Evolutionary conservation across 1,140 invertebrate species (phyloP), one percentile per base, ranked within the genome.

Genomic region (Cryptotermes secundus): DNA sequence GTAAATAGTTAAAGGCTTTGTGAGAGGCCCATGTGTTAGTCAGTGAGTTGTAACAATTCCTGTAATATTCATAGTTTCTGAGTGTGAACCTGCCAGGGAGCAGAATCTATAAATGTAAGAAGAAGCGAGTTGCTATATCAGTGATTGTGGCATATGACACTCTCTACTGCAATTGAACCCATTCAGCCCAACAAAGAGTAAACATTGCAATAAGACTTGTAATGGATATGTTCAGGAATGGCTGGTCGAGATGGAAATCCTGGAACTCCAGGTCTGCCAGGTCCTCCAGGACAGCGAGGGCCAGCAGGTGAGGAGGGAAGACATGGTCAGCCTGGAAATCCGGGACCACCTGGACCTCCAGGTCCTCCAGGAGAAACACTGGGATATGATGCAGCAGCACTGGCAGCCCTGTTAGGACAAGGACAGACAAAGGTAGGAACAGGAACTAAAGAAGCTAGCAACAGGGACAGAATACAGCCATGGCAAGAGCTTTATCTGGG

Each of bases 331-430:
- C 91, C 93, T 59, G 96, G 96, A 86, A 91, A 93, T 79, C 90
- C 93, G 35, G 96, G 96, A 85, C 93, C 92, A 7, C 92, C 94
- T 9, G 95, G 95, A 45, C 93, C 93, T 0, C 93, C 93, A 45
- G 95, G 96, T 72, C 90, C 90, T 42, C 88, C 91, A 34, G 92
- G 95, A 34, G 94, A 95, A 87, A 92, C 92, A 3, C 88, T 95
- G 6, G 93, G 93, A 22, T 96, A 95, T 87, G 95, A 96, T 88
- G 94, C 93, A 72, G 94, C 94, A 86, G 92, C 94, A 86, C 89
- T 96, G 53, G 94, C 95, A 80, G 95, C 95, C 81, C 88, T 96
- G 85, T 89, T 96, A 59, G 92, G 93, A 87, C 93, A 94, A 83
- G 85, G 85, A 3, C 85, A 87, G 59, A 86, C 34, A 35, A 87